These are phyloP conservation scores for Myotis vivesi DNA, from an alignment of 2,797 vertebrate genomes.

Conservation along the genomic window DNA sequence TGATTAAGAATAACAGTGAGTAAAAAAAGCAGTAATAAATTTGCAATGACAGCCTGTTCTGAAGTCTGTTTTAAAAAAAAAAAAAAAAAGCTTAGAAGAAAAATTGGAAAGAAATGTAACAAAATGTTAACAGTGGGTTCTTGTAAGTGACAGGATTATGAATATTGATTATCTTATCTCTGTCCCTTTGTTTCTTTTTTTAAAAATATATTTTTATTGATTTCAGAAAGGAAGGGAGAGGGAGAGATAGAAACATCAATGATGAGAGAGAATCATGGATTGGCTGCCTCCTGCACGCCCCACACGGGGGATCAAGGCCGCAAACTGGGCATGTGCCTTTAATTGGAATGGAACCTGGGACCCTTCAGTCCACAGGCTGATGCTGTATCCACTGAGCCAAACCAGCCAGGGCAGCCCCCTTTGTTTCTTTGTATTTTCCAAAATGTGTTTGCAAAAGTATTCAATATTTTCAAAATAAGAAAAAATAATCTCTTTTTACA, in stretches of 20 bases:
- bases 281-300: no score
- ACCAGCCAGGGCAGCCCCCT: not conserved
- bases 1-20: not conserved
- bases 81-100: not conserved
- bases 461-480: slow-evolving; percentile 34
- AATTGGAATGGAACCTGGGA: no score
- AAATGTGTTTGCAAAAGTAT: slow-evolving; percentile 27
- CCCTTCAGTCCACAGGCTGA: no score
- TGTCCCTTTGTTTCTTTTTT: no score
- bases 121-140: not conserved
- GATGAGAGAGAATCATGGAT: no score
- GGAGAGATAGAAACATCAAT: no score
- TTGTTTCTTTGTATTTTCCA: slow-evolving; percentile 32
- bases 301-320: no score
- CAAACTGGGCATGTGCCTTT: no score
- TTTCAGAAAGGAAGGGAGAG: no score
- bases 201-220: no score
- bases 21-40: not conserved
- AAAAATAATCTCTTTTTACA: not conserved
- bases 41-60: not conserved
- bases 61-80: not conserved
- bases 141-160: not conserved
- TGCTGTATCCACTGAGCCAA: no score
- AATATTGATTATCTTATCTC: not conserved
- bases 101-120: not conserved